Base-by-base conservation (phyloP, 2,113 vertebrate genomes). In the Anguilla rostrata region DNA sequence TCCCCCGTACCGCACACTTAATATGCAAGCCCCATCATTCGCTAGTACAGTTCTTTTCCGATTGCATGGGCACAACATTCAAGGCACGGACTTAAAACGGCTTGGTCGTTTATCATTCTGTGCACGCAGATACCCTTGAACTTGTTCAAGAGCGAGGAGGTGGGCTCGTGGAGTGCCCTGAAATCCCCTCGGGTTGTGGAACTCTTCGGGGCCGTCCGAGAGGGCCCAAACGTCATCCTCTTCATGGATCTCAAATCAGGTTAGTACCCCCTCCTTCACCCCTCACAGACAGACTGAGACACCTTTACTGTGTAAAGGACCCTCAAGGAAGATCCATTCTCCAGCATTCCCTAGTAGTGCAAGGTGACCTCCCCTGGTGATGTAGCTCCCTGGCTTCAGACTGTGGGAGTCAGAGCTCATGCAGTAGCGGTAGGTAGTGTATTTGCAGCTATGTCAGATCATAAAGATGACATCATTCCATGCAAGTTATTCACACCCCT, bases 191-290 rank as follows among this genome's bases (percentile, higher is more conserved):
- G 93, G 46, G 95, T 99, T 22, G 96, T 99, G 89, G 97, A 98
- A 82, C 91, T 99, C 83, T 99, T 98, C 0, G 98, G 98, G 1
- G 97, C 97, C 3, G 96, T 99, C 92, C 95, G 96, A 90, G 97
- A 99, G 88, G 98, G 98, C 0, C 95, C 94, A 0, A 96, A 96
- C 90, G 91, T 99, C 2, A 93, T 97, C 83, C 96, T 99, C 87
- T 96, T 99, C 90, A 99, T 99, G 97, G 97, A 99, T 86, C 94
- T 96, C 39, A 97, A 99, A 90, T 95, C 96, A 90, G 97, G 98
- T 99, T 93, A 95, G 92, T 20, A 41, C 40, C 20, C 53, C 57
- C 39, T 29, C 16, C 34, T 26, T 83, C 29, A 9, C 26, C 75
- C 41, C 83, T 66, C 49, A 57, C 22, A 15, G 39, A 66, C 22